Conservation (phyloP, 2,888 invertebrate genomes). For the Polymixis flavicincta region DNA sequence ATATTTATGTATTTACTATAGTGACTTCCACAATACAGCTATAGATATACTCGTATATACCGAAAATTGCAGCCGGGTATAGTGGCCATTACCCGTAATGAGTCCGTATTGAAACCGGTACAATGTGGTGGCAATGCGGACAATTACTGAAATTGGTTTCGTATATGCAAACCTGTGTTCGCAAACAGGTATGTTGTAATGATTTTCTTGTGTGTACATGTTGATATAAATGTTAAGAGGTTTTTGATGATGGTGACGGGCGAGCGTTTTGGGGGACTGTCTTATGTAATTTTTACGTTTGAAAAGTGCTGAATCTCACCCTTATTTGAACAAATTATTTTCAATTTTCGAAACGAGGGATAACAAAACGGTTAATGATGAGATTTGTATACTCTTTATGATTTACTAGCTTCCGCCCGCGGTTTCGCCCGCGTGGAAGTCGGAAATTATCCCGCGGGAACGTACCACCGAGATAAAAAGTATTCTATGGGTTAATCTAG, state of each 20-base stretch:
- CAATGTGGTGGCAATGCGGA: constrained; percentile 50
- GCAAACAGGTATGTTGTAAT: constrained; percentile 36
- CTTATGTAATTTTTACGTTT: too few relatives aligned
- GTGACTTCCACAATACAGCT: neutral
- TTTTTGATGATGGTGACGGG: neutral
- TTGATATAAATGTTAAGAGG: neutral
- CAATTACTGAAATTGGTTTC: constrained; percentile 68
- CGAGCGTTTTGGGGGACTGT: too few relatives aligned
- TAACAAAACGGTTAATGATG: too few relatives aligned
- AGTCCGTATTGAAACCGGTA: constrained; percentile 64
- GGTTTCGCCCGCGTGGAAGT: too few relatives aligned
- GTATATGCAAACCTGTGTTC: constrained; percentile 46
- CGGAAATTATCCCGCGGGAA: too few relatives aligned
- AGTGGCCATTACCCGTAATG: constrained; percentile 70
- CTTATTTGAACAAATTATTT: too few relatives aligned
- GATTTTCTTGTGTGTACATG: constrained; percentile 14
- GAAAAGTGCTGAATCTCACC: too few relatives aligned
- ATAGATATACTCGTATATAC: constrained; percentile 25
- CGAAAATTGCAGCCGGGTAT: constrained; percentile 53
- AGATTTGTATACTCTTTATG: too few relatives aligned
- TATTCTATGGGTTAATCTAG: too few relatives aligned
- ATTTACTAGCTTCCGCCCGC: too few relatives aligned
- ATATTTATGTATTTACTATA: constrained; percentile 16
- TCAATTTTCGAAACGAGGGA: too few relatives aligned
- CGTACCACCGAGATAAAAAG: too few relatives aligned